Percentiles rank a stretch among this genome's conserved stretches.
Evolutionary conservation across 2,797 vertebrate genomes (phyloP).

Genomic region (Pithecia hirsuta): DNA sequence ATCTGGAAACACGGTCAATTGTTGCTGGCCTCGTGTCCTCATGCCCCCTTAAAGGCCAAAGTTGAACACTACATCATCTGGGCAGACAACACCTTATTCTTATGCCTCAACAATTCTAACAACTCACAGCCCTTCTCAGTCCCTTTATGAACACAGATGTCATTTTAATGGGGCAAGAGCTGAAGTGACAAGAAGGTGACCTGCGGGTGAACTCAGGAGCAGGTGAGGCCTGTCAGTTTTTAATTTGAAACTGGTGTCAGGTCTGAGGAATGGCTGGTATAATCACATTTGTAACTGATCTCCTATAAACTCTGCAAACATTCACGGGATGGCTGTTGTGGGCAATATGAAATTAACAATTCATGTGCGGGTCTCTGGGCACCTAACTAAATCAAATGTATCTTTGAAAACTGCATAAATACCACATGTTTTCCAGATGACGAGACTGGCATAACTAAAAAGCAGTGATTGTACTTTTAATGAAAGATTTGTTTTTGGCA

Average conservation of each 20-base stretch:
- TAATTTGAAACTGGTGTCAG: constrained; percentile 89
- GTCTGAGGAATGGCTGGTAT: constrained; percentile 84
- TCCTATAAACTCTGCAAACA: constrained; percentile 79
- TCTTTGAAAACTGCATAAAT: constrained; percentile 68
- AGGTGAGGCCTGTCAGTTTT: constrained; percentile 89
- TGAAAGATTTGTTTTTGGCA: neutral
- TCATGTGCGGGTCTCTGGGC: constrained; percentile 73
- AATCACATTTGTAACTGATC: constrained; percentile 88
- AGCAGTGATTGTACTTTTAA: neutral
- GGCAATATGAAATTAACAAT: constrained; percentile 82
- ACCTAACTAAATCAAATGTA: constrained; percentile 72
- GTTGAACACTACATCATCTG: constrained; percentile 76
- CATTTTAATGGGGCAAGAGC: constrained; percentile 80
- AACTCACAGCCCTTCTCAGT: constrained; percentile 66
- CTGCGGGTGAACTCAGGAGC: constrained; percentile 88
- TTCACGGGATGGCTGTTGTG: constrained; percentile 72
- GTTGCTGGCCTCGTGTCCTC: constrained; percentile 56
- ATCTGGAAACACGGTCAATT: constrained; percentile 68
- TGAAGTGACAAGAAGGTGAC: constrained; percentile 87
- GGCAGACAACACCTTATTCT: constrained; percentile 80
- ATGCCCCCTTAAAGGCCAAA: constrained; percentile 79
- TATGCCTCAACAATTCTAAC: constrained; percentile 83
- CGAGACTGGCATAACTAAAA: neutral
- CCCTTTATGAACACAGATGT: constrained; percentile 85
- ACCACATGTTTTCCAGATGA: neutral